Conservation (phyloP, 53 echinoderm and acorn worm genomes). For the Hippasteria phrygiana region DNA sequence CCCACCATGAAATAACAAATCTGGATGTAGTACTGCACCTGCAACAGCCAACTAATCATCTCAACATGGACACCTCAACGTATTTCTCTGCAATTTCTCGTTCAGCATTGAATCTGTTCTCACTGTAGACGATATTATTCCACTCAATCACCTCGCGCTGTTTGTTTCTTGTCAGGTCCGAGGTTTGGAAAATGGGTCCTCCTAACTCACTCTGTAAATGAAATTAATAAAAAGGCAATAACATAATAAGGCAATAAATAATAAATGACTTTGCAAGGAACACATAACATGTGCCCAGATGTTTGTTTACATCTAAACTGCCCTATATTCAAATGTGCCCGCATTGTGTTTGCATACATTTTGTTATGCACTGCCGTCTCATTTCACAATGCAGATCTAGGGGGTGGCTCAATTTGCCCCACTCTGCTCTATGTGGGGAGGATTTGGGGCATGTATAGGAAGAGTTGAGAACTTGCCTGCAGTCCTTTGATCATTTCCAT, state of each 20-base stretch:
- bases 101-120: constrained; percentile 79
- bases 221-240: background rate
- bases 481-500: constrained; percentile 96
- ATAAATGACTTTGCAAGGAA: too few species aligned
- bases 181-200: constrained; percentile 86
- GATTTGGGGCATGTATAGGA: background rate
- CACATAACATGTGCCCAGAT: too few species aligned
- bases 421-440: background rate
- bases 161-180: constrained; percentile 76
- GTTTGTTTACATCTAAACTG: too few species aligned
- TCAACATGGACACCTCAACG: constrained; percentile 75
- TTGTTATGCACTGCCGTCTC: too few species aligned
- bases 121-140: constrained; percentile 88
- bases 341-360: too few species aligned
- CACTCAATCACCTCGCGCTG: constrained; percentile 79
- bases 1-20: background rate
- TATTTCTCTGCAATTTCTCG: constrained; percentile 73
- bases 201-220: constrained; percentile 74
- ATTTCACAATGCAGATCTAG: background rate
- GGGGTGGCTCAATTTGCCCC: background rate
- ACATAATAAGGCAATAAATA: background rate
- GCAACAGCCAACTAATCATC: background rate
- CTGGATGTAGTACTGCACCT: background rate
- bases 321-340: too few species aligned
- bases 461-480: constrained; percentile 53